Evolutionary conservation across 2,797 vertebrate species (phyloP).

Genomic region (Macropus fuliginosus): DNA sequence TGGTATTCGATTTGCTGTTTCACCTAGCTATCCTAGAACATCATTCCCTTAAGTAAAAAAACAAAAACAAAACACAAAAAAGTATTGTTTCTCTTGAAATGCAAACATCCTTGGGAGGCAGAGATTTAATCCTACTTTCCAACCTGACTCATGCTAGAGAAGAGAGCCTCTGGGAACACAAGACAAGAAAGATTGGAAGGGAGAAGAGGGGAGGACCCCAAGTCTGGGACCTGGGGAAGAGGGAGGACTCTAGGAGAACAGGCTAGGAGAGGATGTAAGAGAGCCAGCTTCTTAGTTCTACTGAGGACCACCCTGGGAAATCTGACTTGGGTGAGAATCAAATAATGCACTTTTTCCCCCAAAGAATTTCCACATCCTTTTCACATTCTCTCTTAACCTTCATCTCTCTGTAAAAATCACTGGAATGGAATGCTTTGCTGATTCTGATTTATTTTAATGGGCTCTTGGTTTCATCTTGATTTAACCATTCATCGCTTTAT

Average conservation of each 20-base stretch:
- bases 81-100: background rate
- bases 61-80: background rate
- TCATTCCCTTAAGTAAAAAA: background rate
- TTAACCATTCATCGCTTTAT: background rate
- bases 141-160: background rate
- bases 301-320: background rate
- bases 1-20: background rate
- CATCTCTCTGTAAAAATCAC: background rate
- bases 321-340: background rate
- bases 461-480: background rate
- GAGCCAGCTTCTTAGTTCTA: background rate
- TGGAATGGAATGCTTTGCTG: background rate
- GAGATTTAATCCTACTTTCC: background rate
- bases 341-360: background rate
- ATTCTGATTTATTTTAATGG: background rate
- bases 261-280: background rate
- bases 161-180: background rate
- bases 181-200: background rate
- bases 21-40: background rate
- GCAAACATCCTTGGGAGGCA: background rate
- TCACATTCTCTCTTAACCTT: fast-evolving
- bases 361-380: fast-evolving
- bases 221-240: background rate
- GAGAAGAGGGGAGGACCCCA: background rate
- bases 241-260: background rate